Conservation (phyloP, 2,888 invertebrate genomes). For the Drosophila eohydei region DNA sequence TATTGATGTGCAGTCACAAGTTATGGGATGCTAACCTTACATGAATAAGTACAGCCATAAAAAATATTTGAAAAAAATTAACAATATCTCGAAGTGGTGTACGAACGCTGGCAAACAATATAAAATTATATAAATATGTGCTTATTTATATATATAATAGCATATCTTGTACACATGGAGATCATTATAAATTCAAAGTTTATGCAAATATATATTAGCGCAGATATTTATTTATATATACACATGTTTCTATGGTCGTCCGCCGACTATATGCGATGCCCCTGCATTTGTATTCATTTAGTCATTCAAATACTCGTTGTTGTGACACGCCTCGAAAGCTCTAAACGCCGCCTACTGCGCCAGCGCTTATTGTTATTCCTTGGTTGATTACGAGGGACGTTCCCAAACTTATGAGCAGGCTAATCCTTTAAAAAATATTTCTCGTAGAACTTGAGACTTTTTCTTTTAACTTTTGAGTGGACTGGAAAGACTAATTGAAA, state of each 20-base stretch:
- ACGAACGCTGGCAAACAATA: neutral
- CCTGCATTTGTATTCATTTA: conserved; percentile 16
- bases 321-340: conserved; percentile 47
- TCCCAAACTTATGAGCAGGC: neutral
- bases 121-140: neutral
- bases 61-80: neutral
- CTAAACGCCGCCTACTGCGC: conserved; percentile 29
- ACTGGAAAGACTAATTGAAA: neutral
- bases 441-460: neutral
- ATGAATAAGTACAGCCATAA: conserved; percentile 7
- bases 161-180: neutral
- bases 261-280: conserved; percentile 19
- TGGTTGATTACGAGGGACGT: conserved; percentile 28
- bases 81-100: conserved; percentile 15
- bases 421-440: neutral
- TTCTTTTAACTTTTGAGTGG: too few species aligned
- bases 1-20: conserved; percentile 30
- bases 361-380: conserved; percentile 22
- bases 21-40: conserved; percentile 13
- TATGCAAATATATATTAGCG: conserved; percentile 6
- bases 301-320: conserved; percentile 43
- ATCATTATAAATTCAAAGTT: conserved; percentile 11
- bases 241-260: conserved; percentile 22
- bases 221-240: conserved; percentile 8
- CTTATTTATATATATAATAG: neutral